Base-by-base conservation (phyloP, 2,113 vertebrate genomes). In the Potamarius usumacintae region DNA sequence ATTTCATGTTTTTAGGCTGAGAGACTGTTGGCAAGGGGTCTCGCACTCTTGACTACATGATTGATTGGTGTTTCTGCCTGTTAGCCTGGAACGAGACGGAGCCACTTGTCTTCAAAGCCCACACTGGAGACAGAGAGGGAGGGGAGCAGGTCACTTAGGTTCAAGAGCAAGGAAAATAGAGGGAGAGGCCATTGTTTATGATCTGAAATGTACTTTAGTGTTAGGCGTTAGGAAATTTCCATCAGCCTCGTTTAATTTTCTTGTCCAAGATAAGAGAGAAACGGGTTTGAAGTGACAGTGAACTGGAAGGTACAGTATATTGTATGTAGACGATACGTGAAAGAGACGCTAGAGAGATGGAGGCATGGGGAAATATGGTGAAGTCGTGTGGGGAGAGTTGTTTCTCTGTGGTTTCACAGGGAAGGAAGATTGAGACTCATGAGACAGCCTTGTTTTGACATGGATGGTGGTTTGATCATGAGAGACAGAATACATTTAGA, bases 41-140 rank as follows among this genome's bases (percentile, higher is more conserved):
- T 30, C 42, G 0, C 18, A 22, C 18, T 58, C 67, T 58, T 58
- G 27, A 57, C n/a, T 84, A 27, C 52, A 84, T 72, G 83, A 84
- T 84, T 84, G 83, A 84, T 84, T 57, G 67, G 83, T 72, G 83
- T 71, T 84, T 84, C 50, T n/a, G 65, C 18, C 83, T 84, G 52
- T 84, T 84, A 84, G 27, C 48, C 50, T 71, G 27, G 53, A 84
- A 84, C 42, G 67, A 74, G 63, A 55, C 9, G 30, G 30, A 87
- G 78, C 30, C 30, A 55, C 57, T 58, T 50, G 42, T 87, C 63
- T 87, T 87, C 67, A 82, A 82, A 71, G 79, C 34, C 69, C 34
- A 67, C n/a, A 17, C 5, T 50, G 67, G 55, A 62, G 80, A 62
- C 67, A 1, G 42, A 62, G 79, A 25, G 65, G 42, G 34, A 50